Evolutionary conservation across 2,113 vertebrate genomes (phyloP), one percentile per base, ranked within the genome.

Genomic region (Cyphotilapia sp.): DNA sequence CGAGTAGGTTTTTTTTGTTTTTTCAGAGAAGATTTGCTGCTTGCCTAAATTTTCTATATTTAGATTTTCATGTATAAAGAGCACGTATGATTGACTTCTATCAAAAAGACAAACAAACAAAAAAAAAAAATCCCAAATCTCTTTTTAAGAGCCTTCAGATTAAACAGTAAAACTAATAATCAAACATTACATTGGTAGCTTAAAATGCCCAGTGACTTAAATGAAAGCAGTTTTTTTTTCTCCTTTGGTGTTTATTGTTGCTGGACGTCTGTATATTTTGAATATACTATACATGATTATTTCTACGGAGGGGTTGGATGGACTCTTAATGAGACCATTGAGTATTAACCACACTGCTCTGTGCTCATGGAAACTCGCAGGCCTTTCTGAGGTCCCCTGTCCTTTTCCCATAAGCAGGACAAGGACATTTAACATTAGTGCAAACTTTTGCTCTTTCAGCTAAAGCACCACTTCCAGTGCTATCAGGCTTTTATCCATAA

Each of bases 381-480:
- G 96, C 90, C 95, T 91, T 93, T 94, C 90, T 94, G 86, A 93
- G 94, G 91, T 95, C 95, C 94, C 92, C 82, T 88, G 94, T 89
- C 94, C 94, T 92, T 91, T 89, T 93, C 89, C 94, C 89, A 92
- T 91, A 92, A 96, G 95, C 93, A 96, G 96, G 96, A 96, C 90
- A 91, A 95, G 95, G 93, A 95, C 95, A 94, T 94, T 94, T 61
- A 95, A 95, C 95, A 94, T 95, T 97, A 97, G 97, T 97, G 97
- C 97, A 97, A 97, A 97, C 93, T 94, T 96, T 95, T 93, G 95
- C 96, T 96, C 95, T 95, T 95, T 96, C 95, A 96, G 95, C 96
- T 96, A 94, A 96, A 96, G 96, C 96, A 96, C 96, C 92, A 91
- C 80, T 95, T 97, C 95, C 96, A 97, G 97, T 96, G 96, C 96